Evolutionary conservation across 1,140 invertebrate genomes (phyloP).

Genomic region (Hycleus phaleratus): DNA sequence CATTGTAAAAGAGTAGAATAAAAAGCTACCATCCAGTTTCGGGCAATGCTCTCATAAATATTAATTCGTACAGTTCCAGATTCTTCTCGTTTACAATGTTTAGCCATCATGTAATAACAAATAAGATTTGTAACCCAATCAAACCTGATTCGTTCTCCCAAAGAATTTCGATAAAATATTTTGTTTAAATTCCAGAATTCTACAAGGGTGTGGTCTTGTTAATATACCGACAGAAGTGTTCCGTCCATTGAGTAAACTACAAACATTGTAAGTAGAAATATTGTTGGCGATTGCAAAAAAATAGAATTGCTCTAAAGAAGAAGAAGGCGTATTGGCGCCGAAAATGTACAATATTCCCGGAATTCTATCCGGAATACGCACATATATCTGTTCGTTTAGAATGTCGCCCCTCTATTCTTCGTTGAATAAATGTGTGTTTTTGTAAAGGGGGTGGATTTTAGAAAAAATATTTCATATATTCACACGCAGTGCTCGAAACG

Average conservation of each 20-base stretch:
- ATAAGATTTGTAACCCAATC: no score
- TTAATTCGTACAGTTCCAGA: neutral
- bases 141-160: neutral
- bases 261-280: conserved; percentile 48
- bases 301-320: neutral
- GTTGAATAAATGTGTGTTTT: no score
- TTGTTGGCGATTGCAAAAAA: neutral
- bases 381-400: neutral
- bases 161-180: neutral
- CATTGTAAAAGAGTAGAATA: neutral
- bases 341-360: neutral
- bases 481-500: neutral
- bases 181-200: conserved; percentile 34
- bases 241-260: conserved; percentile 42
- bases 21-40: neutral
- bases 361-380: neutral
- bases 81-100: neutral
- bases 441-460: no score
- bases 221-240: conserved; percentile 45
- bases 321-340: neutral
- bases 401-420: no score
- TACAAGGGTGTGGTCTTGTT: conserved; percentile 48
- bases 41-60: conserved; percentile 8
- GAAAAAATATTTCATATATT: no score
- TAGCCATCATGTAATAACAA: neutral